These are phyloP conservation scores for Drosophila neutralis DNA, from an alignment of 2,888 invertebrate genomes.

Conservation along the genomic window DNA sequence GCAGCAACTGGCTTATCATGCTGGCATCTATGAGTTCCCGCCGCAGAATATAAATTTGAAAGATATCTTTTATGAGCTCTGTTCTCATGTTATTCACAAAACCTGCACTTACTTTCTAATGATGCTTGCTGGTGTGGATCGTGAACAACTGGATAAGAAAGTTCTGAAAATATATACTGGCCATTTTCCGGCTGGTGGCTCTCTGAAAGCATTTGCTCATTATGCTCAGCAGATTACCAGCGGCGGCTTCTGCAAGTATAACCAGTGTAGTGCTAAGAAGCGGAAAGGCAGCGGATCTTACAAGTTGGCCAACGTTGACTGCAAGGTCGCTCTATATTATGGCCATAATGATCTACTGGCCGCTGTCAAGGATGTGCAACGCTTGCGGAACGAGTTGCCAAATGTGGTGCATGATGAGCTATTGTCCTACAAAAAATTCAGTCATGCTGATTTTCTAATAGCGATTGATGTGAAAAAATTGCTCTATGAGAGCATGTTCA, in stretches of 20 bases:
- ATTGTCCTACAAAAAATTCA: constrained; percentile 43
- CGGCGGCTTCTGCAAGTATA: constrained; percentile 85
- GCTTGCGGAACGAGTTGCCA: constrained; percentile 57
- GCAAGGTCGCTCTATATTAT: constrained; percentile 83
- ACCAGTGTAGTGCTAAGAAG: constrained; percentile 84
- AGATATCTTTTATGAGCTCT: constrained; percentile 31
- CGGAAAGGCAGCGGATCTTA: no score
- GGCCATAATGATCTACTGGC: constrained; percentile 85
- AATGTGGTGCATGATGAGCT: constrained; percentile 67
- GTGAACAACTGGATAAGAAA: constrained; percentile 84
- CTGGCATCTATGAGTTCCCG: constrained; percentile 56
- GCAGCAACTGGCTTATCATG: constrained; percentile 11
- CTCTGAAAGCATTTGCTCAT: constrained; percentile 86
- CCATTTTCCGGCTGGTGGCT: constrained; percentile 87
- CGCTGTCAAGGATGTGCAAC: constrained; percentile 74
- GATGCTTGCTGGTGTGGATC: constrained; percentile 85
- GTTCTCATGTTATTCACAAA: constrained; percentile 39
- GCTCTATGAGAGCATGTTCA: constrained; percentile 47
- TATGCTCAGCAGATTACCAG: constrained; percentile 85
- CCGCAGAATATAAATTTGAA: constrained; percentile 32
- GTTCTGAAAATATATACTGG: constrained; percentile 87
- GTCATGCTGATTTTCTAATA: constrained; percentile 52
- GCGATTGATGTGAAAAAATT: constrained; percentile 49
- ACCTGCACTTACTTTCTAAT: constrained; percentile 84
- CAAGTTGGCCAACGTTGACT: constrained; percentile 84